These are phyloP conservation scores for Ciconia maguari DNA, from an alignment of 2,113 vertebrate species.

Conservation along the genomic window DNA sequence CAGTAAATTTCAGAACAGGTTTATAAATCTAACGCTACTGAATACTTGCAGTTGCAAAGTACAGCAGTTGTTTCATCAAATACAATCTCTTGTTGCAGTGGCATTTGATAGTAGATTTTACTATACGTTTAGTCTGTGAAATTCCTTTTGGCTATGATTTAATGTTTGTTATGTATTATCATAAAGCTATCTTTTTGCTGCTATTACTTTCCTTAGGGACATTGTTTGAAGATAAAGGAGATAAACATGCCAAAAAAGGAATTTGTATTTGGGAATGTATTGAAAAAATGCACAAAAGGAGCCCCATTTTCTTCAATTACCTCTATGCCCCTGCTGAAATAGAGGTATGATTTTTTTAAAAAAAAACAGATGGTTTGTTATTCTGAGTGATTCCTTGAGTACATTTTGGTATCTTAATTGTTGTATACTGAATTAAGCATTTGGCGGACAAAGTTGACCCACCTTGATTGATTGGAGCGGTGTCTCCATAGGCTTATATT, in stretches of 20 bases:
- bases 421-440: background rate
- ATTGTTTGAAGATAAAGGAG: constrained; percentile 95
- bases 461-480: background rate
- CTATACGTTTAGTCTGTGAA: background rate
- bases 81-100: background rate
- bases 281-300: constrained; percentile 89
- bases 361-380: background rate
- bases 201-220: constrained; percentile 77
- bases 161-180: background rate
- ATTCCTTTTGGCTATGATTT: background rate
- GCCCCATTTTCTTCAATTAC: constrained; percentile 96
- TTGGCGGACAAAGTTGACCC: background rate
- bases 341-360: constrained; percentile 71
- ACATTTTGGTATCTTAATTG: background rate
- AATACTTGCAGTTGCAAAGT: background rate
- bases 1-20: background rate
- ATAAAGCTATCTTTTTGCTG: background rate
- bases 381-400: constrained; percentile 6
- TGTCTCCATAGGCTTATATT: background rate
- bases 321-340: constrained; percentile 86
- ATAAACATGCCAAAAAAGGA: constrained; percentile 90
- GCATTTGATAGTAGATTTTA: background rate
- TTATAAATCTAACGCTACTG: background rate
- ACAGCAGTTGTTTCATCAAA: background rate
- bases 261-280: constrained; percentile 97